Conservation (phyloP, 2,888 invertebrate genomes). For the Aphidoletes aphidimyza region DNA sequence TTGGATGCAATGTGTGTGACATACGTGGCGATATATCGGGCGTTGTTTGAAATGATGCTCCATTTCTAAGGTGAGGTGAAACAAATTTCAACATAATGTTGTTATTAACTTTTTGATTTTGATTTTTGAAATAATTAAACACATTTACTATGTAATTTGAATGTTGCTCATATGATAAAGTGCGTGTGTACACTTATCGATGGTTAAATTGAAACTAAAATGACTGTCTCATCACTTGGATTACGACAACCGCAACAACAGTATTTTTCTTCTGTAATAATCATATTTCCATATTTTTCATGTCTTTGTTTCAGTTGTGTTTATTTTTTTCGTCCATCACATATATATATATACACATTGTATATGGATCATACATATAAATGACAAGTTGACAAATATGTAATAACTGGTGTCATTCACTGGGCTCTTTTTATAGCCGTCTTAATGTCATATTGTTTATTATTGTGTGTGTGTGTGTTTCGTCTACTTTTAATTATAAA, state of each 20-base stretch:
- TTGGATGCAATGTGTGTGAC: constrained; percentile 59
- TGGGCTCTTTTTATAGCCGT: constrained; percentile 22
- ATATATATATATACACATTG: too few relatives aligned
- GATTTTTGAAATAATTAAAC: neutral
- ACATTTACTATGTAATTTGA: constrained; percentile 50
- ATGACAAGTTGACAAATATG: constrained; percentile 38
- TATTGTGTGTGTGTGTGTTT: neutral
- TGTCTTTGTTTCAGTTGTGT: too few relatives aligned
- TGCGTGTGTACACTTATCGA: neutral
- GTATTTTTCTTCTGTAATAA: constrained; percentile 15
- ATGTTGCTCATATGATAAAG: neutral
- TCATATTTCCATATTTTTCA: neutral
- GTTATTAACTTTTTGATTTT: constrained; percentile 8
- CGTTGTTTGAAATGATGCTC: constrained; percentile 61
- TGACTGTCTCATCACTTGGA: neutral
- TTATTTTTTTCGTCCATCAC: neutral
- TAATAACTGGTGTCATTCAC: constrained; percentile 48
- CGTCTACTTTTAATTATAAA: neutral
- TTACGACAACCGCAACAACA: constrained; percentile 12
- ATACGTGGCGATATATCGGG: constrained; percentile 61
- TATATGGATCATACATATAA: constrained; percentile 18
- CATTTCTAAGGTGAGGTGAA: constrained; percentile 62
- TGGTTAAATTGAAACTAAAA: neutral
- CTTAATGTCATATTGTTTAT: constrained; percentile 39
- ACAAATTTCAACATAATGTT: constrained; percentile 63